Base-by-base conservation (phyloP, 2,113 vertebrate genomes). In the Rattus rattus region DNA sequence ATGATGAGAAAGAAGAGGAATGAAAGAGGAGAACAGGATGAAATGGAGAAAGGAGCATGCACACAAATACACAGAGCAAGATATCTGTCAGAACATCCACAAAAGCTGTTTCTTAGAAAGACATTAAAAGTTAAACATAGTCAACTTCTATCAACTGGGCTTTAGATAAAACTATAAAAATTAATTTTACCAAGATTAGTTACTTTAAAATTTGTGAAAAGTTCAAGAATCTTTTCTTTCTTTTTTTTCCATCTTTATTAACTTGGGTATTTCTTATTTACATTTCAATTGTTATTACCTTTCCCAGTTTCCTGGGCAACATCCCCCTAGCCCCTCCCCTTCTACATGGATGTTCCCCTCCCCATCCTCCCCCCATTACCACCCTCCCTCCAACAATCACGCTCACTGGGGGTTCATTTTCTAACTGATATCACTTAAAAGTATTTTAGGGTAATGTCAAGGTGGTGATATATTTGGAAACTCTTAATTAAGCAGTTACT, bases 381-480 rank as follows among this genome's bases (percentile, higher is more conserved):
- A 43, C 43, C 3, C 43, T 43, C 43, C 43, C 43, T 3, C 43
- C 43, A 43, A 43, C 43, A 43, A 43, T 43, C 43, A 43, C 43
- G 43, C 3, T 43, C 43, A 43, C 3, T 43, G 43, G 43, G 43
- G 43, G 43, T 43, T 43, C 43, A 54, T 54, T 54, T 54, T 11
- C 4, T 5, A 30, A 59, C 39, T 77, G 30, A 52, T n/a, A 19
- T 17, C 0, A 49, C 49, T 13, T 65, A 67, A 19, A 30, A 47
- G 26, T 47, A 69, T 90, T 88, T 49, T 83, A 4, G 16, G 22
- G 0, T 54, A 77, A 67, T 3, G 0, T 56, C 22, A 19, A 91
- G 2, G 5, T 88, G 2, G 2, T 54, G 10, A 89, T 59, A 1
- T 2, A 1, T n/a, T 7, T 33, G 26, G 1, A 47, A 52, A 0